Percentiles rank a stretch among this genome's conserved stretches.
Conservation (phyloP, 2,888 invertebrate genomes). For the Meghimatium bilineatum region DNA sequence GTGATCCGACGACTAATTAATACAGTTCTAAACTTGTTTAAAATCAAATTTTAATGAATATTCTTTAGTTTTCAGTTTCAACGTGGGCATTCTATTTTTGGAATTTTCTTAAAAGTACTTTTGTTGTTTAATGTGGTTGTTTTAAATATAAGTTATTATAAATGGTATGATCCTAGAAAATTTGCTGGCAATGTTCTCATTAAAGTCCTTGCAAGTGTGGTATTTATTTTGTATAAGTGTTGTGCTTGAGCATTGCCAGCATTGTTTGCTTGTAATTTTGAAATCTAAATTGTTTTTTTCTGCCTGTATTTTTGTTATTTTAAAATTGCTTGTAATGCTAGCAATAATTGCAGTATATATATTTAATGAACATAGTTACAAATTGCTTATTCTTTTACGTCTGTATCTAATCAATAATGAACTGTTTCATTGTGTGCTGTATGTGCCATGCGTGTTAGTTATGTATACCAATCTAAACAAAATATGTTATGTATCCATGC, state of each 20-base stretch:
- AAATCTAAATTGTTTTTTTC: not conserved
- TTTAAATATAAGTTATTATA: not conserved
- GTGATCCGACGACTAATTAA: no score
- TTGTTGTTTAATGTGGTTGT: no score
- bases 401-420: not conserved
- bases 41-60: no score
- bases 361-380: not conserved
- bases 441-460: not conserved
- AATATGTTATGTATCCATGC: no score
- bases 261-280: not conserved
- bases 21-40: no score
- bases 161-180: not conserved
- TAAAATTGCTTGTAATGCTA: not conserved
- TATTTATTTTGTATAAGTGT: slow-evolving; percentile 12
- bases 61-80: no score
- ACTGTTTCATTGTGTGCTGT: not conserved
- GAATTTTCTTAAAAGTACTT: no score
- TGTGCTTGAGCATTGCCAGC: not conserved
- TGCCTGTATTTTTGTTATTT: not conserved
- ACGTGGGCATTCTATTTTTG: no score
- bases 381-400: not conserved
- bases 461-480: not conserved
- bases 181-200: not conserved
- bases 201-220: not conserved
- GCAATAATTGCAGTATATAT: not conserved